Evolutionary conservation across 1,140 invertebrate species (phyloP).

Genomic region (Oscheius sp.): DNA sequence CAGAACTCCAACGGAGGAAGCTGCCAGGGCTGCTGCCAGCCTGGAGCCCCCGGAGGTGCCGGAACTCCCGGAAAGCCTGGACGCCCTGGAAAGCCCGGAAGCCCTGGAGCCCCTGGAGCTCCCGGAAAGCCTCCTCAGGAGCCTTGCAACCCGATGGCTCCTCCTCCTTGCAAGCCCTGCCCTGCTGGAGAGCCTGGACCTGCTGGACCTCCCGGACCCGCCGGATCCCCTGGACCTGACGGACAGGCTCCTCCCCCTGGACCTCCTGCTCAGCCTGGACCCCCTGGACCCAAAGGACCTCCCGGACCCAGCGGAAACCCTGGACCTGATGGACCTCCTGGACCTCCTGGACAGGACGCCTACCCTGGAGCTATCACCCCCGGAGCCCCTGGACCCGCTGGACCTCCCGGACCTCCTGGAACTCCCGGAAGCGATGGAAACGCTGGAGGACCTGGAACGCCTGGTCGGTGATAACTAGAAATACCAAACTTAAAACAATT

Average conservation of each 20-base stretch:
- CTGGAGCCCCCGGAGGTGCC: constrained; percentile 39
- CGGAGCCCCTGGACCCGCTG: constrained; percentile 22
- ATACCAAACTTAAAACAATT: background rate
- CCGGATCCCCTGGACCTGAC: too few species aligned
- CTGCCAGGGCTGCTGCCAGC: constrained; percentile 37
- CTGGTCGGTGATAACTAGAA: constrained; percentile 14
- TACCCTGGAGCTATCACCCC: background rate
- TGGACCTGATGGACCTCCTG: constrained; percentile 15
- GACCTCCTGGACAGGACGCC: constrained; percentile 16
- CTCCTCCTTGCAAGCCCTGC: constrained; percentile 40
- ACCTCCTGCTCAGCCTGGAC: constrained; percentile 22
- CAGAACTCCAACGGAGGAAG: constrained; percentile 14
- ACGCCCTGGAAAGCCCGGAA: constrained; percentile 29
- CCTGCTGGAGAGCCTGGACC: too few species aligned
- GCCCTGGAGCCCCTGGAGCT: constrained; percentile 27
- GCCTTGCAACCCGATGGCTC: constrained; percentile 31
- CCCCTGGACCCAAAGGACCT: constrained; percentile 5
- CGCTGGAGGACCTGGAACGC: background rate
- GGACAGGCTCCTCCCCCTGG: constrained; percentile 5
- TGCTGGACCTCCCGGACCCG: too few species aligned
- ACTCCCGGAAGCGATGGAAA: background rate
- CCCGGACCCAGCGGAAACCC: constrained; percentile 14
- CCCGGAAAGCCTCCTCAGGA: constrained; percentile 24
- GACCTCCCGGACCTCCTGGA: constrained; percentile 15
- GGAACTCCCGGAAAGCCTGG: constrained; percentile 32